phyloP scores from a whole-genome alignment of 2,113 vertebrate genomes.

The Opisthocomus hoazin region DNA sequence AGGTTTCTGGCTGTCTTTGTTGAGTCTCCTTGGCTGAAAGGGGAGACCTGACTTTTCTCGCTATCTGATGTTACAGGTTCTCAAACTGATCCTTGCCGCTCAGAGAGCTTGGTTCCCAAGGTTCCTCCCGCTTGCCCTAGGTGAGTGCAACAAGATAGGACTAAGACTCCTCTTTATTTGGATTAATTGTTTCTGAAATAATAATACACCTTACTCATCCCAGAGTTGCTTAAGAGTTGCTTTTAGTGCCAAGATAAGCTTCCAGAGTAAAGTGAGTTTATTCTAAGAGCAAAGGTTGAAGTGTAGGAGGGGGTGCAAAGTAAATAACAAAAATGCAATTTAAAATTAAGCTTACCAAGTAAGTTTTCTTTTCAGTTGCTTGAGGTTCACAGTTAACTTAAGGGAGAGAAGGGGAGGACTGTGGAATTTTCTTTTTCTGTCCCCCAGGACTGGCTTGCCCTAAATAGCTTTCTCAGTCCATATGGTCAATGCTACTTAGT shows the following conservation, averaged over 20 bases:
- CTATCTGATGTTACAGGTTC: background rate
- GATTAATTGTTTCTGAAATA: background rate
- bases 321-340: background rate
- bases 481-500: background rate
- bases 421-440: background rate
- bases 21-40: background rate
- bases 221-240: background rate
- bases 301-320: background rate
- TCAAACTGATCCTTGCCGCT: background rate
- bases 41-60: background rate
- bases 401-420: background rate
- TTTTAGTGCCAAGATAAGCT: background rate
- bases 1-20: background rate
- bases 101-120: background rate
- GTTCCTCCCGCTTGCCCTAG: background rate
- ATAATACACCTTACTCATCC: background rate
- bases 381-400: background rate
- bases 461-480: background rate
- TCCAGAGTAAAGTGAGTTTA: background rate
- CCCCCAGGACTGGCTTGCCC: rapidly evolving
- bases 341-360: background rate
- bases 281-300: background rate
- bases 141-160: background rate
- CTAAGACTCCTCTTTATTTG: background rate
- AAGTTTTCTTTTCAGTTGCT: background rate